phyloP scores from a whole-genome alignment of 2,888 invertebrate species.

The Drosophila paramelanica region DNA sequence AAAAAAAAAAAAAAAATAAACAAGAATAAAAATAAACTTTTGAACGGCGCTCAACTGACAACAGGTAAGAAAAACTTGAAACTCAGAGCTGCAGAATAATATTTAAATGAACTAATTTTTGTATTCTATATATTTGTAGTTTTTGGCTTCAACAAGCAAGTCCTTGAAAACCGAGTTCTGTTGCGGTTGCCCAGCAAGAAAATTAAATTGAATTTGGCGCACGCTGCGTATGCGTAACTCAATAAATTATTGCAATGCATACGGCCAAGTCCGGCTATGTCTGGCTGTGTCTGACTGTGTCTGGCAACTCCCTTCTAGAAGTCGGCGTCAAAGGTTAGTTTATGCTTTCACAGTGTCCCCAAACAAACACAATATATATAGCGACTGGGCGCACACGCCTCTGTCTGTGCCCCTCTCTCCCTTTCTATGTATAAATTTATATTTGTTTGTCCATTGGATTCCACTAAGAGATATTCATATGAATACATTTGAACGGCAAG shows the following conservation, averaged over 20 bases:
- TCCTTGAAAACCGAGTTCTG: constrained; percentile 14
- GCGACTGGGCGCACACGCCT: constrained; percentile 56
- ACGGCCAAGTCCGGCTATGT: constrained; percentile 10
- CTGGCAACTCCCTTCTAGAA: constrained; percentile 8
- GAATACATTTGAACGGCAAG: constrained; percentile 45
- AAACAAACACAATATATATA: constrained; percentile 67
- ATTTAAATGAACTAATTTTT: not conserved
- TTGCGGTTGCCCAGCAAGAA: constrained; percentile 10
- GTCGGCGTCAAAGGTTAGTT: constrained; percentile 60
- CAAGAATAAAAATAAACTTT: constrained; percentile 23
- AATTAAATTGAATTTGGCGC: constrained; percentile 47
- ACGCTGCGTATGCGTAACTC: constrained; percentile 55
- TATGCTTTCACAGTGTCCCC: constrained; percentile 27
- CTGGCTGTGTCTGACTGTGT: constrained; percentile 31
- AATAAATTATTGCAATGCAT: constrained; percentile 62
- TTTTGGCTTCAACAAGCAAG: constrained; percentile 24
- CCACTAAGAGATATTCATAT: constrained; percentile 52
- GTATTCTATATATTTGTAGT: constrained; percentile 1
- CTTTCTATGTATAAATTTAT: not conserved
- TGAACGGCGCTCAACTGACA: constrained; percentile 33
- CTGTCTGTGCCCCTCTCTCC: not conserved
- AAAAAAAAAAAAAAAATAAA: constrained; percentile 40
- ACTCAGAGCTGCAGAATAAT: constrained; percentile 35
- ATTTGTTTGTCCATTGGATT: constrained; percentile 22
- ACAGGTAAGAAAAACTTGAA: constrained; percentile 60